Conservation (phyloP, 2,797 vertebrate species). For the Sebastes umbrosus region DNA sequence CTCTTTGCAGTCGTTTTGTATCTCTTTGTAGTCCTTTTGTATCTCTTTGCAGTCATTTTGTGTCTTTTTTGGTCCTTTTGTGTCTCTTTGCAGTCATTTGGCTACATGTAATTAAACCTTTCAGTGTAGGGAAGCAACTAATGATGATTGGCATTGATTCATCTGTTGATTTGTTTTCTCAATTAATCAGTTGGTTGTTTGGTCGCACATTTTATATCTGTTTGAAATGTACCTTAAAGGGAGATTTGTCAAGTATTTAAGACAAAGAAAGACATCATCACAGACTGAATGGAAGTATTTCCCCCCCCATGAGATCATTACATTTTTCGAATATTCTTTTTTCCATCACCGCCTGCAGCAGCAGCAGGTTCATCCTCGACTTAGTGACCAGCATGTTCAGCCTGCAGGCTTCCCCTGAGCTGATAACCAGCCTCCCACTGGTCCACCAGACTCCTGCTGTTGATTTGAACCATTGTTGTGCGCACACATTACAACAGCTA, state of each 20-base stretch:
- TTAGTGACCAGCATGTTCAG: constrained; percentile 25
- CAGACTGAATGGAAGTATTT: background rate
- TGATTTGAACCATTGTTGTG: constrained; percentile 31
- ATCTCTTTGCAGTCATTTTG: fast-evolving
- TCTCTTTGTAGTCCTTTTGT: fast-evolving
- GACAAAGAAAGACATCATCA: background rate
- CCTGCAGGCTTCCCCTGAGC: constrained; percentile 49
- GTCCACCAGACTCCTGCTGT: constrained; percentile 31
- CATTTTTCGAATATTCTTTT: background rate
- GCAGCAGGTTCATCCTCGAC: constrained; percentile 7
- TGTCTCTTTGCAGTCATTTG: background rate
- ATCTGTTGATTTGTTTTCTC: no score
- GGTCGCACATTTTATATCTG: no score
- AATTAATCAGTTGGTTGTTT: no score
- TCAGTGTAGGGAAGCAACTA: no score
- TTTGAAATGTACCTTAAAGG: no score
- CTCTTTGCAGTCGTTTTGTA: fast-evolving
- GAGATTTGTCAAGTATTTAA: no score
- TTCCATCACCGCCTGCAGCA: background rate
- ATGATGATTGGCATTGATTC: no score
- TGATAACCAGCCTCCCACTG: constrained; percentile 32
- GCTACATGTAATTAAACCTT: no score
- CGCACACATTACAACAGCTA: background rate
- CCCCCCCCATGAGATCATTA: background rate
- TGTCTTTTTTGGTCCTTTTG: no score